phyloP scores from a whole-genome alignment of 2,797 vertebrate genomes.

The Pangasius djambal region DNA sequence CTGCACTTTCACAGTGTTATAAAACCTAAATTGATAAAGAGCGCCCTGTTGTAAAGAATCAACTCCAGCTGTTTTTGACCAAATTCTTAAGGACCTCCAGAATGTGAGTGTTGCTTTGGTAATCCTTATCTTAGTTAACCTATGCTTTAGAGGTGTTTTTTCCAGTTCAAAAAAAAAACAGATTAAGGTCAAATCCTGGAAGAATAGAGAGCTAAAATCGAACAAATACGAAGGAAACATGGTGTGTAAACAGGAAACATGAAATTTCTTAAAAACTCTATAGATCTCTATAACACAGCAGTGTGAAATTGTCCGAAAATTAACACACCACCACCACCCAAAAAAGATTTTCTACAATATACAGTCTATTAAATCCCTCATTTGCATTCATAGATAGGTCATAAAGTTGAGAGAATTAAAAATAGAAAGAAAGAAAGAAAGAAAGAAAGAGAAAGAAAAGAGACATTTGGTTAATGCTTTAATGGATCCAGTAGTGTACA shows the following conservation, averaged over 20 bases:
- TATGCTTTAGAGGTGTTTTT: background rate
- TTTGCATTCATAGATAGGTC: background rate
- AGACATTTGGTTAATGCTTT: conserved; percentile 2
- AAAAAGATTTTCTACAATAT: background rate
- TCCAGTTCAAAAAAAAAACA: background rate
- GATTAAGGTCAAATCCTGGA: background rate
- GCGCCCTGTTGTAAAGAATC: background rate
- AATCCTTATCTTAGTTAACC: background rate
- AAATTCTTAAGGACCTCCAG: background rate
- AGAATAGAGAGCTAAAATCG: background rate
- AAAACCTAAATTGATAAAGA: background rate
- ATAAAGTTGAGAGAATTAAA: background rate
- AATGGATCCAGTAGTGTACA: conserved; percentile 11
- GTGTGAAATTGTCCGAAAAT: background rate
- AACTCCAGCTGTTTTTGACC: background rate
- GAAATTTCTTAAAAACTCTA: background rate
- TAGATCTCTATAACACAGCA: background rate
- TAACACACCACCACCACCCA: background rate
- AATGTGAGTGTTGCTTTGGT: background rate
- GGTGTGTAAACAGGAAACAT: no score
- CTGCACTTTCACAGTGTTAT: background rate
- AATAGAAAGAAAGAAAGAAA: no score
- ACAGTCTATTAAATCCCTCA: background rate
- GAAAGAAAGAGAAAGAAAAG: background rate
- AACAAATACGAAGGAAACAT: background rate